phyloP scores from a whole-genome alignment of 2,113 vertebrate species.

The Aviceda subcristata region DNA sequence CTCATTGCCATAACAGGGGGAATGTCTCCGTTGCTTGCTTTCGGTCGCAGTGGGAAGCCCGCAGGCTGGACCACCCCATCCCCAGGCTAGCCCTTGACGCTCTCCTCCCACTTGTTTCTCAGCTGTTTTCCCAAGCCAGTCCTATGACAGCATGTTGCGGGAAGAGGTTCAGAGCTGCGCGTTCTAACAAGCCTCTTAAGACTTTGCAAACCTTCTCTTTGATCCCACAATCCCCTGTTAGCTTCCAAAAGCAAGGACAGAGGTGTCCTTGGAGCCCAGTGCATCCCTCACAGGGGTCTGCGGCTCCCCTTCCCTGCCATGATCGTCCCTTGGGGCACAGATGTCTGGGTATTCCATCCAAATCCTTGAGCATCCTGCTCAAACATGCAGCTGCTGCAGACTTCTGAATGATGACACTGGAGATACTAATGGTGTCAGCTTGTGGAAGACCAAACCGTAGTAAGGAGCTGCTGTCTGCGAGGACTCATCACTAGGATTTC shows the following conservation, averaged over 20 bases:
- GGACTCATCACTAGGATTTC: neutral
- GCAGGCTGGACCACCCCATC: neutral
- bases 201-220: neutral
- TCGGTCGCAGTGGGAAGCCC: neutral
- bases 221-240: neutral
- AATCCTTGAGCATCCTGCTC: neutral
- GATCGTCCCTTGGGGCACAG: neutral
- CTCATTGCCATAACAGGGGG: fast-evolving
- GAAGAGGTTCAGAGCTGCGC: neutral
- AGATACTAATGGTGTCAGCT: neutral
- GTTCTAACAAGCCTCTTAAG: neutral
- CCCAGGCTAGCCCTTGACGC: neutral
- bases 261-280: neutral
- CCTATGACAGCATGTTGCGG: neutral
- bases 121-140: neutral
- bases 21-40: neutral
- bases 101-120: neutral
- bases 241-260: neutral
- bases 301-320: neutral
- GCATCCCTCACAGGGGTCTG: neutral
- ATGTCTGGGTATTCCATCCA: neutral
- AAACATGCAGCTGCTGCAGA: neutral
- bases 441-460: neutral
- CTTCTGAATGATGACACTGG: neutral
- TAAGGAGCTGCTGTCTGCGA: neutral